phyloP scores from a whole-genome alignment of 2,113 vertebrate species.

The Lichenostomus cassidix region DNA sequence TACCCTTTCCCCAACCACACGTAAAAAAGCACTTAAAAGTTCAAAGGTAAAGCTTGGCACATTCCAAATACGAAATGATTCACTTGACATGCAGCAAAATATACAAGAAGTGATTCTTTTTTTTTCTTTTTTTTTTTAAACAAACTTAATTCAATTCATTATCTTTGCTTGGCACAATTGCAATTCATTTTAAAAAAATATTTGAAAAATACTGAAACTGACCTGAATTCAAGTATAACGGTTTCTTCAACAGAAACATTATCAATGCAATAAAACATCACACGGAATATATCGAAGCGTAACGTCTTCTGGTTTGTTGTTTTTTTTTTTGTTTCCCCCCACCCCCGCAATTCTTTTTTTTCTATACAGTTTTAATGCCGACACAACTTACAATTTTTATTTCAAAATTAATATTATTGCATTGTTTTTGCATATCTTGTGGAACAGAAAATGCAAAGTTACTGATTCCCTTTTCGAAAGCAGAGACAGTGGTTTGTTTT shows the following conservation, averaged over 20 bases:
- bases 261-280: conserved; percentile 87
- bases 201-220: conserved; percentile 90
- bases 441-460: conserved; percentile 86
- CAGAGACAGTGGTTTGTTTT: conserved; percentile 77
- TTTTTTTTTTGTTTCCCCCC: not conserved
- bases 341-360: conserved; percentile 23
- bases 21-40: conserved; percentile 81
- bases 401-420: conserved; percentile 92
- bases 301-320: conserved; percentile 66
- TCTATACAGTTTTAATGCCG: conserved; percentile 84
- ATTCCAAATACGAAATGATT: conserved; percentile 86
- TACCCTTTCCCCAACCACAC: conserved; percentile 71
- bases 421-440: conserved; percentile 99
- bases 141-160: conserved; percentile 78
- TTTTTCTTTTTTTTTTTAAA: conserved; percentile 68
- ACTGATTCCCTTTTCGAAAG: conserved; percentile 79
- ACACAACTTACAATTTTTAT: conserved; percentile 77
- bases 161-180: conserved; percentile 82
- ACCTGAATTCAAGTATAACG: conserved; percentile 98
- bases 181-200: conserved; percentile 85
- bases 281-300: conserved; percentile 79
- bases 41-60: conserved; percentile 83
- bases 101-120: conserved; percentile 78
- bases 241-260: conserved; percentile 89
- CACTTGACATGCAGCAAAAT: conserved; percentile 89